Base-by-base conservation (phyloP, 2,888 invertebrate genomes). In the Ochropleura plecta region DNA sequence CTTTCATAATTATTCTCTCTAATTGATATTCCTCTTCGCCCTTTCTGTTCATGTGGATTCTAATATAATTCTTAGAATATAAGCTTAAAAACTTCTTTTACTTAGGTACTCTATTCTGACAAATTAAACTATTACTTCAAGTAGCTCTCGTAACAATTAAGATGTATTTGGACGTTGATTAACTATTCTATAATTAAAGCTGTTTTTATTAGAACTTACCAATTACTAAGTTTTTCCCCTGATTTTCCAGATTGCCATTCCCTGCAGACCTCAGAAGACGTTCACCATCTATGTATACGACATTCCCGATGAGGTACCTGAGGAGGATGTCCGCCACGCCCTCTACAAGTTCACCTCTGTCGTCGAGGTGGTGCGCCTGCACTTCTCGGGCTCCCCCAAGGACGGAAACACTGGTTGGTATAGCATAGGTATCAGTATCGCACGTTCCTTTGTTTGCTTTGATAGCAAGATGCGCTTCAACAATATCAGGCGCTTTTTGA, bases 221-320 rank as follows among this genome's bases (percentile, higher is more conserved):
- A 40, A 18, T 14, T 5, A 55, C 4, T 70, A 40, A 62, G 16
- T 57, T 1, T 3, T 42, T 3, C 18, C 1, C 53, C 1, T 74
- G 30, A 5, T 55, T 70, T 76, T 89, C 63, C 92, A 98, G 98
- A 97, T 98, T 83, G 97, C 98, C 57, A 98, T 98, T 89, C 98
- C 98, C 7, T 98, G 98, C 92, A 97, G 98, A 88, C 98, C 98
- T 0, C 98, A 98, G 91, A 98, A 98, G 95, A 98, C 98, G n/a
- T 98, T 98, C 92, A 98, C 98, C 9, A 96, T 98, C 83, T 97
- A 98, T 93, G 98, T 98, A 65, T 97, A 98, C 90, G 98, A 98
- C 91, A 97, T 98, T 68, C 98, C 98, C 0, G 98, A 98, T 87
- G 98, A 98, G 90, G 96, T 98, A 44, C 98, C 98, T 0, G 98